Evolutionary conservation across 1,140 invertebrate genomes (phyloP), one percentile per base, ranked within the genome.

Genomic region (Conopomorpha cramerella): DNA sequence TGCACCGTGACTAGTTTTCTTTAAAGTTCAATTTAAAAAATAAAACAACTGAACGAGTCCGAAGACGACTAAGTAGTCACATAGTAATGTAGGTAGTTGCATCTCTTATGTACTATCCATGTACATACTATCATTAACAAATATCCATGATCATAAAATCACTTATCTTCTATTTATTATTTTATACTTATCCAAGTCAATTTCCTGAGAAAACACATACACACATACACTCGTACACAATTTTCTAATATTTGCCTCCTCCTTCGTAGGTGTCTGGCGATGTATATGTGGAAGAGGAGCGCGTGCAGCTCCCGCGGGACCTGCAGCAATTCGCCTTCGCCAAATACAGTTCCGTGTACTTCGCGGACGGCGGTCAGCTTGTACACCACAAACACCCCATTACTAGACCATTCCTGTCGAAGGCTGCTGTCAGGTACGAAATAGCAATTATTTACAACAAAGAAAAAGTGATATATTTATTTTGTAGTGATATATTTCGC

Each of bases 341-440:
- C n/a, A 97, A 96, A 64, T 97, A 95, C 64, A 93, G 91, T 34
- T 95, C 93, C 18, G 90, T 96, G 6, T 97, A 96, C 64, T 96
- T 96, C 71, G 88, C 82, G 57, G 93, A 84, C 59, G 90, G 82
- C 72, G 93, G 92, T 0, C 86, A 95, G 71, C 89, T 91, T 40
- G 81, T 89, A 38, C 77, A 81, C 2, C 58, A 63, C 26, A 65
- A 80, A 7, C 93, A 97, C 43, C 95, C 96, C 0, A 96, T 99
- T 19, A 89, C 90, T 16, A 88, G 89, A 1, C 93, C 96, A 0
- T 95, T 98, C 58, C 70, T 99, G 0, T 86, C 92, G 0, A 93
- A 96, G 47, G 84, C 86, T 1, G 83, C 85, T 3, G 86, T 89
- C 2, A 73, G 77, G 77, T 79, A 33, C n/a, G n/a, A n/a, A n/a